Evolutionary conservation across 2,888 invertebrate species (phyloP).

Genomic region (Blera fallax): DNA sequence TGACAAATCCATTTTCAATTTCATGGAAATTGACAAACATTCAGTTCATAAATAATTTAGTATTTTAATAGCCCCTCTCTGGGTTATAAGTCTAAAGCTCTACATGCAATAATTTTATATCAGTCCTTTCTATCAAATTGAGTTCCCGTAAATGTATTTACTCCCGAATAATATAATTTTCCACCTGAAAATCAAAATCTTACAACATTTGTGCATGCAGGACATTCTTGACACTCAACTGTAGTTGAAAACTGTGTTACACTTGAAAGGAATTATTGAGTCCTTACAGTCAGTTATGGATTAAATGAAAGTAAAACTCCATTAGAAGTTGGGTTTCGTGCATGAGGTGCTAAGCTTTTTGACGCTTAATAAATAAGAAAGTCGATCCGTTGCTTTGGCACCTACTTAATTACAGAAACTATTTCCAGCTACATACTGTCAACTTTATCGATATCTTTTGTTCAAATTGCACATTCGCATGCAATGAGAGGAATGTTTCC

Average conservation of each 20-base stretch:
- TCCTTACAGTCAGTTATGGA: constrained; percentile 13
- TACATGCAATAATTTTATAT: not conserved
- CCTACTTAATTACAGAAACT: constrained; percentile 33
- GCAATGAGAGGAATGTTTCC: constrained; percentile 25
- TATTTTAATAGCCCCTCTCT: not conserved
- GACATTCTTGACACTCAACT: not conserved
- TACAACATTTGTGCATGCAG: not conserved
- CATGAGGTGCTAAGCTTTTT: constrained; percentile 34
- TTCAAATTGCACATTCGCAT: constrained; percentile 55
- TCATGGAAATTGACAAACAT: not conserved
- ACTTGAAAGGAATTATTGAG: not conserved
- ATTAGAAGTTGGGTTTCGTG: constrained; percentile 20
- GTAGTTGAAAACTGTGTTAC: not conserved
- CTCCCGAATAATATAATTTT: not conserved
- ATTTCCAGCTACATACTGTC: constrained; percentile 38
- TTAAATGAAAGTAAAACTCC: constrained; percentile 9
- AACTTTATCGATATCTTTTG: constrained; percentile 38
- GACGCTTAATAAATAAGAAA: constrained; percentile 41
- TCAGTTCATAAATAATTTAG: constrained; percentile 43
- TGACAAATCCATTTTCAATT: not conserved
- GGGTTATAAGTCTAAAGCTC: not conserved
- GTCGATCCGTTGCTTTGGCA: constrained; percentile 48
- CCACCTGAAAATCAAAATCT: not conserved
- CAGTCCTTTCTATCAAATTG: constrained; percentile 1
- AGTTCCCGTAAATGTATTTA: not conserved